phyloP scores from a whole-genome alignment of 1,140 invertebrate genomes.

The Venturia canescens region DNA sequence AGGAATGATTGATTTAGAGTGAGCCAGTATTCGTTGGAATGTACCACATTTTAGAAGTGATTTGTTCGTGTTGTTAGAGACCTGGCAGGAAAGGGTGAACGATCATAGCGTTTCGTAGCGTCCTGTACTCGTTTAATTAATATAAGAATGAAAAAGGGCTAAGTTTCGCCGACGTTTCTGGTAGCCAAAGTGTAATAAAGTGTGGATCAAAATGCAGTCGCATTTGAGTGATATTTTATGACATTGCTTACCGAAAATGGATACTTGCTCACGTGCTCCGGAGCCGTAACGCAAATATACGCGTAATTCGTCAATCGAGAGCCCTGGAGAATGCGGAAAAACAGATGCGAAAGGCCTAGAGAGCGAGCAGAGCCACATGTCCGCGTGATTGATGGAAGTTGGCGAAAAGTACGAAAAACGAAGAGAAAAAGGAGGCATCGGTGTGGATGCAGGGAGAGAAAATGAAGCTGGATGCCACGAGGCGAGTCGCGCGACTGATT shows the following conservation, averaged over 20 bases:
- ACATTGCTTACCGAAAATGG: background rate
- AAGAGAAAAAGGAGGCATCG: background rate
- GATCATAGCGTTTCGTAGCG: background rate
- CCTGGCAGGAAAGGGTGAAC: background rate
- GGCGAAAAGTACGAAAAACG: background rate
- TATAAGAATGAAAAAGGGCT: background rate
- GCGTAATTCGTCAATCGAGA: background rate
- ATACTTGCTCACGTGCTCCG: background rate
- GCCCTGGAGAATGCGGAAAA: background rate
- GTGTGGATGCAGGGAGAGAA: background rate
- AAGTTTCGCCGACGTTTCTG: background rate
- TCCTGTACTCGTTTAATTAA: too few relatives aligned
- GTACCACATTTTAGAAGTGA: background rate
- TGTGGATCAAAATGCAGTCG: too few relatives aligned
- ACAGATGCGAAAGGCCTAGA: constrained; percentile 5
- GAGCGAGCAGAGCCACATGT: background rate
- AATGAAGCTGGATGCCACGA: constrained; percentile 27
- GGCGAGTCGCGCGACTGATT: constrained; percentile 45
- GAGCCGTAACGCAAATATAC: background rate
- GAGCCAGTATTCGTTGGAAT: background rate
- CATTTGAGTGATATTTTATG: background rate
- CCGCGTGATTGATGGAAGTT: constrained; percentile 1
- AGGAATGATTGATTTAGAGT: too few relatives aligned
- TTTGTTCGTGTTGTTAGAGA: background rate
- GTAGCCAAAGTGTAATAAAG: background rate